These are phyloP conservation scores for Pleuronectes platessa DNA, from an alignment of 2,113 vertebrate genomes.

Conservation along the genomic window DNA sequence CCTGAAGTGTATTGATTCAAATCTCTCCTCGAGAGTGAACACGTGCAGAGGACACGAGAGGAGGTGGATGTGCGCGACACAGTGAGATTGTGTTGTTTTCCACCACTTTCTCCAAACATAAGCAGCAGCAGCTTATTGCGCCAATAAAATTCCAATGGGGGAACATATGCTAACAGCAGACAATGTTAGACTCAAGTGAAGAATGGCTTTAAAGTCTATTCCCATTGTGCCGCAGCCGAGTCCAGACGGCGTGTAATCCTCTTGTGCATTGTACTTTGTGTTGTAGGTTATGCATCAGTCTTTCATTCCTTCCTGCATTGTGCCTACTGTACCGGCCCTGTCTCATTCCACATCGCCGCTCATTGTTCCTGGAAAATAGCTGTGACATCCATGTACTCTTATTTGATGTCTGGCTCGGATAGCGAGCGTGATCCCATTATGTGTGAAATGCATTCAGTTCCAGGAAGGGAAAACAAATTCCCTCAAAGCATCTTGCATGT, in stretches of 20 bases:
- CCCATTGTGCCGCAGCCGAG: constrained; percentile 43
- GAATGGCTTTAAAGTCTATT: constrained; percentile 47
- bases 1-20: constrained; percentile 7
- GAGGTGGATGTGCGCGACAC: too few species aligned
- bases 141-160: constrained; percentile 9
- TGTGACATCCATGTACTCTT: constrained; percentile 72
- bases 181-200: constrained; percentile 27
- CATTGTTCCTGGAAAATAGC: constrained; percentile 73
- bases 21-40: not conserved
- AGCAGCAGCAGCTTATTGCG: not conserved
- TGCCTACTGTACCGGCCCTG: constrained; percentile 66
- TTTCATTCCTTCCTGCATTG: constrained; percentile 56
- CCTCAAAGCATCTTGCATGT: constrained; percentile 71
- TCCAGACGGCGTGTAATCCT: constrained; percentile 72
- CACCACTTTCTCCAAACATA: not conserved
- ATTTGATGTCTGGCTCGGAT: constrained; percentile 74
- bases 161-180: not conserved
- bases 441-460: constrained; percentile 81
- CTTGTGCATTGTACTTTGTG: constrained; percentile 58
- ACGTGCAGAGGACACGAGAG: not conserved
- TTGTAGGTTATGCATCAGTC: constrained; percentile 56
- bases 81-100: not conserved
- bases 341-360: constrained; percentile 67
- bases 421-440: constrained; percentile 74
- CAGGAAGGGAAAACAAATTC: constrained; percentile 72